Evolutionary conservation across 2,888 invertebrate genomes (phyloP), one percentile per base, ranked within the genome.

Genomic region (Hirtodrosophila histrioides): DNA sequence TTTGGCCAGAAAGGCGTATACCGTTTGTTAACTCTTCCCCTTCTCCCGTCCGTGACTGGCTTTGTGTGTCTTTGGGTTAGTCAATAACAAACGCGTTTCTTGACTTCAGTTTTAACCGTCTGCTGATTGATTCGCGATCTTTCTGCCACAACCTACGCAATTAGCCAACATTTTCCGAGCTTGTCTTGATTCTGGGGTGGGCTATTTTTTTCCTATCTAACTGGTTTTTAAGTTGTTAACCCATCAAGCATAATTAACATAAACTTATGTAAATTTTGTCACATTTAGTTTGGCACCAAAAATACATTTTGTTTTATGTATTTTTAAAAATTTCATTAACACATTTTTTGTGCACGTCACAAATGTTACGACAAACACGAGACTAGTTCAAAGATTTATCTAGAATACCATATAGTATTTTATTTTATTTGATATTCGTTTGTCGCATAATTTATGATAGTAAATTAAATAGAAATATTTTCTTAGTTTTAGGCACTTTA

Each of bases 401-500:
- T 55, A 35, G n/a, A 27, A 49, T 40, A 41, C 33, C 55, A 29
- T 55, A 35, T 45, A 45, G 41, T 45, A 44, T 53, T n/a, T n/a
- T n/a, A 62, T 69, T 71, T 54, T 63, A 58, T 62, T 60, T 53
- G 44, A 51, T 33, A 9, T 50, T 53, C 39, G 53, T 60, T 53
- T 41, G 53, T 64, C 36, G 51, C 10, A 8, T 44, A 37, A 78
- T 78, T 72, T 63, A 71, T 68, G 54, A 31, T 40, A 39, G 40
- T 8, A 49, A 33, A 49, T 63, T 7, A 51, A 33, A 49, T 63
- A 55, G 55, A 70, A 56, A 63, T 56, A 70, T 60, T 37, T 37
- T 11, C 36, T 24, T n/a, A 7, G 41, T 41, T 57, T 75, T 57
- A 84, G 78, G 68, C 78, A 76, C 85, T 71, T 66, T 61, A 56